Base-by-base conservation (phyloP, 2,888 invertebrate genomes). In the Arctia plantaginis region DNA sequence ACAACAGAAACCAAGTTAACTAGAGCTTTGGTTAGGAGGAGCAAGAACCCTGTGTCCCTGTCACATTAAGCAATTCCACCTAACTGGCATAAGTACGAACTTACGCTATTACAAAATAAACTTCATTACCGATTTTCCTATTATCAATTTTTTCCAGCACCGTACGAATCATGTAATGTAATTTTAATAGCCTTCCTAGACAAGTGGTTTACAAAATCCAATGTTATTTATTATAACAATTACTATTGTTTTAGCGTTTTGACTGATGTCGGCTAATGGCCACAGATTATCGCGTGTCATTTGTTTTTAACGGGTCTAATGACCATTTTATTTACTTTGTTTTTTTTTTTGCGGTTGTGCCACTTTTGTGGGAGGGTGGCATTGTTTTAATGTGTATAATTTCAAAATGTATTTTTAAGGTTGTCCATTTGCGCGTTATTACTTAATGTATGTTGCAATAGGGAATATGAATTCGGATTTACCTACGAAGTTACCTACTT, bases 191-290 rank as follows among this genome's bases (percentile, higher is more conserved):
- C 86, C 73, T 75, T 75, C 68, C 73, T 77, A 82, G 82, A 82
- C 80, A 81, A 85, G 84, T 82, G 85, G 79, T 80, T 86, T 86
- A 86, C 87, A 80, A 89, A 87, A 88, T 77, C 70, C 77, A 77
- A 87, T 77, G 87, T 89, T 89, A 91, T 92, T 91, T 90, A 91
- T 92, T 91, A 91, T 87, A 76, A 87, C 90, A 89, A 92, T 92
- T 91, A 90, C 93, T 88, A 92, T 93, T 94, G 93, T 94, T 92
- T 89, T 77, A 85, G 82, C 84, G 85, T 90, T 90, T 90, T 93
- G 94, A 94, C 87, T 91, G 91, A 93, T 91, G 92, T 81, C 73
- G 82, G 80, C 86, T 92, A 92, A 93, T 91, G 91, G 87, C 87
- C 78, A 77, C 76, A 88, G 88, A 90, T 93, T 90, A 90, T 90